A percentile compares a stretch with the other conserved stretches of the same genome.
Evolutionary conservation across 2,888 invertebrate genomes (phyloP).

Genomic region (Apocheima hispidaria): DNA sequence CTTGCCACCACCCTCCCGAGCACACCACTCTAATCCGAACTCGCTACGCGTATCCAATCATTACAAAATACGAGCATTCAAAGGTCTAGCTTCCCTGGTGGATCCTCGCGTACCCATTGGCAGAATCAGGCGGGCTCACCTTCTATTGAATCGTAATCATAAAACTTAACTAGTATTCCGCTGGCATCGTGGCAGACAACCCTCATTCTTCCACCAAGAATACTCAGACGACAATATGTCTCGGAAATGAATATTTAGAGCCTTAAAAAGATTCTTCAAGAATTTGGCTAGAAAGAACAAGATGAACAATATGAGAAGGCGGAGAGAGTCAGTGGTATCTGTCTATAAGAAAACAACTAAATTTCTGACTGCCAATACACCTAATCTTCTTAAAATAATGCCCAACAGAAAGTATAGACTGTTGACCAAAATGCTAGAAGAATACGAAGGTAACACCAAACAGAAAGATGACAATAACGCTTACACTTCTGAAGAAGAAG

Average conservation of each 20-base stretch:
- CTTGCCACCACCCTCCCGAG: constrained; percentile 65
- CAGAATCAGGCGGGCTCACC: constrained; percentile 63
- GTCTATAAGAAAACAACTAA: constrained; percentile 79
- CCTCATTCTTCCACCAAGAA: constrained; percentile 47
- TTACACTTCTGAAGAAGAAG: constrained; percentile 51
- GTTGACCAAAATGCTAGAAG: constrained; percentile 61
- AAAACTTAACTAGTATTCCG: constrained; percentile 70
- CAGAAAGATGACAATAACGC: constrained; percentile 37
- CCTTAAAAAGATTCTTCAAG: constrained; percentile 52
- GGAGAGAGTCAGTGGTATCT: constrained; percentile 76
- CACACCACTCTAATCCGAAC: constrained; percentile 58
- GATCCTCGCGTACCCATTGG: constrained; percentile 66
- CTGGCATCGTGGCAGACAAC: constrained; percentile 60
- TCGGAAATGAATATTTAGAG: constrained; percentile 45
- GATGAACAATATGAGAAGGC: constrained; percentile 62
- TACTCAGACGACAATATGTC: constrained; percentile 37
- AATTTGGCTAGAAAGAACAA: constrained; percentile 51
- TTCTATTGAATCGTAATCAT: constrained; percentile 70
- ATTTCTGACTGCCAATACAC: constrained; percentile 72
- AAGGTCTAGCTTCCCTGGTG: constrained; percentile 60
- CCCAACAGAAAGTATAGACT: constrained; percentile 66
- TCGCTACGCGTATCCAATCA: constrained; percentile 41
- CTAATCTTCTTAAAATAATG: constrained; percentile 70
- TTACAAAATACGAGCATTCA: constrained; percentile 16
- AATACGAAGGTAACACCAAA: constrained; percentile 48